Evolutionary conservation across 1,140 invertebrate genomes (phyloP).

Genomic region (Zaprionus davidi): DNA sequence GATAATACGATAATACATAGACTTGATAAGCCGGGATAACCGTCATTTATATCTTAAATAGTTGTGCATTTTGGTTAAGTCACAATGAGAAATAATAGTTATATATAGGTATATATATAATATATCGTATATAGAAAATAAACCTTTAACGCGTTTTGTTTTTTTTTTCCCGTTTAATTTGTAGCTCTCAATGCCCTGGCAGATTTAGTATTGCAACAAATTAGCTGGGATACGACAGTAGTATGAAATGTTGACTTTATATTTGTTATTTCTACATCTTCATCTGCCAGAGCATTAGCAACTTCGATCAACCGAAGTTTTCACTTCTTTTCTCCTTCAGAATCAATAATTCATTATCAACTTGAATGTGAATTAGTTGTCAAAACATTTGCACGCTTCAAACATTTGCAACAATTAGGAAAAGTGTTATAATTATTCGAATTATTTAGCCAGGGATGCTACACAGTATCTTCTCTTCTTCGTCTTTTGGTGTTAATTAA

Average conservation of each 20-base stretch:
- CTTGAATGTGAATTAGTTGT: slow-evolving; percentile 24
- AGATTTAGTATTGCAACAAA: neutral
- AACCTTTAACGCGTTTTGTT: neutral
- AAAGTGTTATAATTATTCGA: slow-evolving; percentile 14
- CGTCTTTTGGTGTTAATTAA: slow-evolving; percentile 25
- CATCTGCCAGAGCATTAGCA: slow-evolving; percentile 3
- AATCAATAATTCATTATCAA: slow-evolving; percentile 24
- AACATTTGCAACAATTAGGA: slow-evolving; percentile 49
- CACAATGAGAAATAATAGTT: slow-evolving; percentile 29
- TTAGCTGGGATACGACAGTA: neutral
- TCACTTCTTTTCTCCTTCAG: neutral
- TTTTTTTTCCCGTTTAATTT: neutral
- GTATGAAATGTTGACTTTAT: no score
- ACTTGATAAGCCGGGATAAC: neutral
- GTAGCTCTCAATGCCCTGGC: neutral
- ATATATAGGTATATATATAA: slow-evolving; percentile 1
- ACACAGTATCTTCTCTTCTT: no score
- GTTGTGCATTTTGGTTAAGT: slow-evolving; percentile 35
- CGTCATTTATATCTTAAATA: slow-evolving; percentile 18
- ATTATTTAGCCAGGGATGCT: neutral
- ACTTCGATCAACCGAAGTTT: neutral
- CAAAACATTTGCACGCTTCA: slow-evolving; percentile 45
- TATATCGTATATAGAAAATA: slow-evolving; percentile 8
- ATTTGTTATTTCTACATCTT: neutral
- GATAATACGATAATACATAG: slow-evolving; percentile 19